Evolutionary conservation across 2,113 vertebrate genomes (phyloP).

Genomic region (Saccopteryx leptura): DNA sequence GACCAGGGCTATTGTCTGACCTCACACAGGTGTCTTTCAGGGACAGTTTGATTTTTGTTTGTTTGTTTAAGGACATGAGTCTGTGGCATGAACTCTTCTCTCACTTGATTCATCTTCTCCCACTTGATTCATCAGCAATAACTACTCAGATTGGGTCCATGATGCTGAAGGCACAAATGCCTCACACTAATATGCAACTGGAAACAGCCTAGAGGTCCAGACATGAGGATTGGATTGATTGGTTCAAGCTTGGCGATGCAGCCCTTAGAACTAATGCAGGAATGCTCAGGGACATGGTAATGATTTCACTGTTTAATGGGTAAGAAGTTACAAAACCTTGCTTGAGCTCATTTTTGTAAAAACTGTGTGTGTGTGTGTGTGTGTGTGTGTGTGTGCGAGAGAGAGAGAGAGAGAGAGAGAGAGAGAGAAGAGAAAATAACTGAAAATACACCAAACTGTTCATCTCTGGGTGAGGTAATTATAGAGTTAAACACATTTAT

Average conservation of each 20-base stretch:
- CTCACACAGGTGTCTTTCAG: not conserved
- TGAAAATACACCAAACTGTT: not conserved
- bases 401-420: not conserved
- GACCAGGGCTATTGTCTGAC: not conserved
- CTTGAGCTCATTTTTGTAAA: slow-evolving; percentile 35
- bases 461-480: not conserved
- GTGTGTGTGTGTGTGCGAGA: not conserved
- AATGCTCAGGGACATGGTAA: not conserved
- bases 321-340: not conserved
- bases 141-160: not conserved
- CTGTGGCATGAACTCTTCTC: not conserved
- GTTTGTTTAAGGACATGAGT: no score
- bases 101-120: not conserved
- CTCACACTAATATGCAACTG: not conserved
- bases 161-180: not conserved
- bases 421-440: not conserved
- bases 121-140: not conserved
- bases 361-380: not conserved
- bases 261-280: not conserved
- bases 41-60: not conserved
- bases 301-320: not conserved
- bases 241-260: not conserved
- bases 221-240: not conserved
- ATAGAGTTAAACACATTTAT: not conserved
- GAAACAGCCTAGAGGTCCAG: not conserved